A percentile compares a stretch with the other conserved stretches of the same genome.
Conservation (phyloP, 2,113 vertebrate genomes). For the Callospermophilus lateralis region DNA sequence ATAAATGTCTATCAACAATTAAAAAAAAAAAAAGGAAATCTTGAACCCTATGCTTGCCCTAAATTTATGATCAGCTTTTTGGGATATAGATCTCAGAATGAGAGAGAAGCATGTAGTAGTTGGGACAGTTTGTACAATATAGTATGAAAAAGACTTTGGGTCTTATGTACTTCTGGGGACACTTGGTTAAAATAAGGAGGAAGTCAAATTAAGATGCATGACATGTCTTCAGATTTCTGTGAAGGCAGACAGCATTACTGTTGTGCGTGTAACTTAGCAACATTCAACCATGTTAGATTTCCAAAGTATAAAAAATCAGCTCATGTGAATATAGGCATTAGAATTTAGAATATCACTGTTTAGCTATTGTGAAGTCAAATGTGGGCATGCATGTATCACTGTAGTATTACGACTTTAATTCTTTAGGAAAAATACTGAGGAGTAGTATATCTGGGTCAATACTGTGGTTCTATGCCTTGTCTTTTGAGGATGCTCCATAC, state of each 20-base stretch:
- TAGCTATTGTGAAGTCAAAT: no score
- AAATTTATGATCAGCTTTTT: not conserved
- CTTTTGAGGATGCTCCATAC: no score
- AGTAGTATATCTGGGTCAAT: no score
- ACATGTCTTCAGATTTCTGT: not conserved
- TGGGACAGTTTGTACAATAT: not conserved
- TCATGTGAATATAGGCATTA: not conserved
- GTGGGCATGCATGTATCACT: no score
- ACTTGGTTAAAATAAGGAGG: not conserved
- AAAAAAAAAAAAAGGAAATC: not conserved
- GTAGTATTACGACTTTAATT: no score
- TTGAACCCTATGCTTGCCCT: not conserved
- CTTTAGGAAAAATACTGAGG: no score
- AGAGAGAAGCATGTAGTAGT: not conserved
- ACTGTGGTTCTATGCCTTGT: no score
- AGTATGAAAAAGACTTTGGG: not conserved
- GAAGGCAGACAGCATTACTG: not conserved
- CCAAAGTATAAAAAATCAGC: not conserved
- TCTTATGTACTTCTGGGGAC: not conserved
- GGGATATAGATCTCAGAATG: not conserved
- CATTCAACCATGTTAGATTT: not conserved
- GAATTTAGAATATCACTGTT: not conserved
- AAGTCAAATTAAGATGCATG: not conserved
- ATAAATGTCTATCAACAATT: no score
- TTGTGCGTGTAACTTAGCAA: not conserved